Base-by-base conservation (phyloP, 2,888 invertebrate genomes). In the Plebejus anna region DNA sequence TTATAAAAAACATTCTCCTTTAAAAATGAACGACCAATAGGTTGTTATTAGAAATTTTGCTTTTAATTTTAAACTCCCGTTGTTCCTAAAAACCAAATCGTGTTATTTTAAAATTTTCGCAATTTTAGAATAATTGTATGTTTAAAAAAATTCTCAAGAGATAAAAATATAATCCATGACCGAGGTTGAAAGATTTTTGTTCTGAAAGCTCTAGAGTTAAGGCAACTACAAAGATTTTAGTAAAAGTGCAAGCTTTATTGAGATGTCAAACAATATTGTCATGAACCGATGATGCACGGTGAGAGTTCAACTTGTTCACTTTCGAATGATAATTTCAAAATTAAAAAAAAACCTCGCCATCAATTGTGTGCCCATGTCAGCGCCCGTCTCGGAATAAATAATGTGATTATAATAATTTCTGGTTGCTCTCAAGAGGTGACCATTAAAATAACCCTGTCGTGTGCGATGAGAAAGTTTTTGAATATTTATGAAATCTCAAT, bases 401-500 rank as follows among this genome's bases (percentile, higher is more conserved):
- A 66, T 79, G 80, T 79, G 78, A 78, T 79, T 80, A 80, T 80
- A 80, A 79, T 78, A 80, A 79, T 78, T 79, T 81, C 79, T 57
- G 76, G 76, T 73, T 76, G 80, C 75, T 78, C 79, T 77, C 78
- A 77, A 79, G 78, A 78, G 78, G 78, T 78, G 77, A 47, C 75
- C 55, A 75, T 79, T 78, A 80, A 76, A 76, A 71, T 55, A 76
- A 77, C 87, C 88, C 87, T 87, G 77, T 85, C 84, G 85, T 88
- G 86, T 83, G 83, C 83, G 80, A 83, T 82, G 89, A 84, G 90
- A 92, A 91, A 91, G 91, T 84, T 80, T 75, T 85, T 88, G 86
- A 87, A 90, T 90, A 90, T 91, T 90, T 89, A 90, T 89, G 87
- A 89, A 83, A 86, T 85, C 85, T 86, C 84, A 86, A 81, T 84